phyloP scores from a whole-genome alignment of 2,113 vertebrate species.

The Dissostichus mawsoni region DNA sequence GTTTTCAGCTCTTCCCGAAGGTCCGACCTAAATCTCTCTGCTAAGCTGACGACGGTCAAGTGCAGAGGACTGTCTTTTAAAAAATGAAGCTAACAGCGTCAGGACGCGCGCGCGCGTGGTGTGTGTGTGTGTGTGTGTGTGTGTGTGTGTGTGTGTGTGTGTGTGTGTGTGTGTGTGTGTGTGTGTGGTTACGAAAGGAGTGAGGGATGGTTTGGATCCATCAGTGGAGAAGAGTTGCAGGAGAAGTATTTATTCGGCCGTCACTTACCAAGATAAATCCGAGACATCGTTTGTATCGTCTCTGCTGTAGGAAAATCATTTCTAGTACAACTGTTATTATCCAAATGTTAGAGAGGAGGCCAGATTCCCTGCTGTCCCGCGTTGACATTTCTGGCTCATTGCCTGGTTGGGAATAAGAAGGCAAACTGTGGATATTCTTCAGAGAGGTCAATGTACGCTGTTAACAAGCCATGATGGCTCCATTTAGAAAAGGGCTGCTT shows the following conservation, averaged over 20 bases:
- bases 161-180: background rate
- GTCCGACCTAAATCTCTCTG: slow-evolving; percentile 83
- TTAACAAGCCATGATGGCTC: background rate
- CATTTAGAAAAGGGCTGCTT: slow-evolving; percentile 17
- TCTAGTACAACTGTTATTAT: background rate
- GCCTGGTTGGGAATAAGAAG: slow-evolving; percentile 4
- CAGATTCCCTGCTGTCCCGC: background rate
- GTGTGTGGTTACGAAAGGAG: background rate
- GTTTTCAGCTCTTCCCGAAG: slow-evolving; percentile 84
- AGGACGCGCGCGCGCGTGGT: too few relatives aligned
- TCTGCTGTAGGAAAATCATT: slow-evolving; percentile 8
- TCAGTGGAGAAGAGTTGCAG: slow-evolving; percentile 40
- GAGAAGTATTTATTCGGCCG: slow-evolving; percentile 18
- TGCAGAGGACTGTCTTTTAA: slow-evolving; percentile 13
- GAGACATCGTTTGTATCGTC: background rate
- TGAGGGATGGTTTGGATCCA: slow-evolving; percentile 20
- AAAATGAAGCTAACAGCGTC: too few relatives aligned
- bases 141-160: too few relatives aligned
- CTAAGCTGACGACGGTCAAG: slow-evolving; percentile 46
- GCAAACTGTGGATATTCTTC: slow-evolving; percentile 1
- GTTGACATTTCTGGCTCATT: background rate
- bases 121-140: too few relatives aligned
- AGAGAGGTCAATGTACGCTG: background rate
- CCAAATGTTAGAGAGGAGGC: slow-evolving; percentile 10
- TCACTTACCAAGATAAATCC: background rate